Percentiles rank a stretch among this genome's conserved stretches.
Evolutionary conservation across 2,113 vertebrate species (phyloP).

Genomic region (Dicerorhinus sumatrensis): DNA sequence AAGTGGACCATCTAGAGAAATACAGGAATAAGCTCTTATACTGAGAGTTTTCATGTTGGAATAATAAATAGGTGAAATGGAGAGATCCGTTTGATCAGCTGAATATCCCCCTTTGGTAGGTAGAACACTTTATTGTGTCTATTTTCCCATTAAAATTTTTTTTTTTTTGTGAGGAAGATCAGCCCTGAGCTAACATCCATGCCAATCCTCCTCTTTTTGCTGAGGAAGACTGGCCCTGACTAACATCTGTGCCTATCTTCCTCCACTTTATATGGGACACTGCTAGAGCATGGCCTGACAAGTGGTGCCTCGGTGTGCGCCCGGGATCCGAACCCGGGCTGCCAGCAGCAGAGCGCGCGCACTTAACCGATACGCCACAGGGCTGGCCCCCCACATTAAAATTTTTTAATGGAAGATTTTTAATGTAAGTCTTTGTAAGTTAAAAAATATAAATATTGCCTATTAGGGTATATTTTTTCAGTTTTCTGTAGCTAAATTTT

Average conservation of each 20-base stretch:
- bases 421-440: background rate
- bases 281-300: no score
- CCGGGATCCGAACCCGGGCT: no score
- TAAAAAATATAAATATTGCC: background rate
- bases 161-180: no score
- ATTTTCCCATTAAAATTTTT: background rate
- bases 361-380: no score
- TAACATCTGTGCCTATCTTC: no score
- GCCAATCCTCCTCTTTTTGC: no score
- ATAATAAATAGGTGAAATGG: background rate
- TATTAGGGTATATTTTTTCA: background rate
- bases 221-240: no score
- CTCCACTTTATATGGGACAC: no score
- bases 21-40: background rate
- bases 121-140: constrained; percentile 13
- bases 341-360: no score
- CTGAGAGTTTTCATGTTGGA: constrained; percentile 7
- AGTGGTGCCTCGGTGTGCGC: no score
- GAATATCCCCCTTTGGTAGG: background rate
- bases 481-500: background rate
- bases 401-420: background rate
- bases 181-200: no score
- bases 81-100: background rate
- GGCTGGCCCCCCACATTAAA: background rate
- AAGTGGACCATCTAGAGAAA: background rate